Base-by-base conservation (phyloP, 1,140 invertebrate genomes). In the Saccostrea glomerata region DNA sequence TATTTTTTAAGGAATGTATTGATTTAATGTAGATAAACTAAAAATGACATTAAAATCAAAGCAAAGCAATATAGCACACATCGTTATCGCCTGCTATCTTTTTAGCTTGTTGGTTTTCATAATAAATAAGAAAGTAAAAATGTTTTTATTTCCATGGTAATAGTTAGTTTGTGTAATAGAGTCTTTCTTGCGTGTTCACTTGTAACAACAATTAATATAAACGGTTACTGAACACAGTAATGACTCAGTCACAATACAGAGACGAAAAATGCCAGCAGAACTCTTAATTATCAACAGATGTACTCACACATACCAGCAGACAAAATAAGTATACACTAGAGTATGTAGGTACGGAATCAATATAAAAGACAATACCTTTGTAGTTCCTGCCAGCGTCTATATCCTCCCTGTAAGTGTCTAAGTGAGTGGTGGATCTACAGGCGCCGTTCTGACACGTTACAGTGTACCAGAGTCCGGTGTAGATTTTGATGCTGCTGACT, bases 381-480 rank as follows among this genome's bases (percentile, higher is more conserved):
- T 30, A 77, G 30, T 77, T 4, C 12, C 30, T 77, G 70, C 70
- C 70, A 25, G 23, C 25, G 11, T 25, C 23, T 77, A 77, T 30
- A 36, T 77, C 70, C 4, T 9, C 70, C 70, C 11, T 77, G 23
- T 30, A 77, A 9, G 23, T 25, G 23, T 77, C 25, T 30, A 30
- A 25, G 17, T 77, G 70, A 30, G 70, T 77, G 23, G 30, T 36
- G 11, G 70, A 77, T 25, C 25, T 77, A 25, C 30, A 77, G 25
- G 70, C 70, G 13, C 70, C 70, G 23, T 77, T 77, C 30, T 30
- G 25, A 15, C 70, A 77, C 15, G 23, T 77, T 12, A 77, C 70
- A 30, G 70, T 77, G 30, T 77, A 77, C 70, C 70, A 77, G 11
- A 77, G 23, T 12, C 70, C 70, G 7, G 70, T 77, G 70, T 77